Base-by-base conservation (phyloP, 2,113 vertebrate species). In the Phaethon lepturus region DNA sequence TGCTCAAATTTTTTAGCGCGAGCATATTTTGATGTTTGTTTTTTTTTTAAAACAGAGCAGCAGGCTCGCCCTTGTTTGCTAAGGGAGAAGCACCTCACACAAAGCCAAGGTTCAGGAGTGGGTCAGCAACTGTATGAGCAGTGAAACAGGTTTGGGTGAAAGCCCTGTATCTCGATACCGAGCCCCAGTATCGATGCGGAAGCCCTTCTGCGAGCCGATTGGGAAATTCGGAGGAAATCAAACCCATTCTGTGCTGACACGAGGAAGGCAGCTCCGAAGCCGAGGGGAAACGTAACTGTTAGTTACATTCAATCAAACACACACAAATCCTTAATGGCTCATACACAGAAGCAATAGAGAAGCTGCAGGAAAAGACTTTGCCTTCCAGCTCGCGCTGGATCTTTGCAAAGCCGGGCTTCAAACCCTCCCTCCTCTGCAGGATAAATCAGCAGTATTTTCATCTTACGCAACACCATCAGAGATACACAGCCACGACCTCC, bases 251-350 rank as follows among this genome's bases (percentile, higher is more conserved):
- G 75, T 45, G 84, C 40, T 68, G 71, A 42, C 2, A 14, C 0
- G 0, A 63, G 7, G 50, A 49, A 23, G 8, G 38, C 50, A 71
- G 64, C 60, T 72, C 69, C 20, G 60, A 91, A 79, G 49, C 25
- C 0, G 0, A 13, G 33, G 6, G 13, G 33, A 73, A 91, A 69
- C 0, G 3, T 3, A 18, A 8, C 7, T 0, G 0, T 24, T 33
- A 58, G 68, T 35, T 47, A 22, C 42, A 79, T 40, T 38, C 38
- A 38, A 52, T 15, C 35, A 78, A 64, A 35, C 0, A 11, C 55
- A 38, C 50, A 49, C 55, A 81, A 81, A 69, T 25, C 45, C 49
- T 76, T 55, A 2, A 13, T 0, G 13, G 28, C 83, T 75, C 72
- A 20, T 2, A 47, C 6, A 23, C 49, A 84, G 60, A 9, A 76